Evolutionary conservation across 1,140 invertebrate genomes (phyloP), one percentile per base, ranked within the genome.

Genomic region (Frieseomelitta varia): DNA sequence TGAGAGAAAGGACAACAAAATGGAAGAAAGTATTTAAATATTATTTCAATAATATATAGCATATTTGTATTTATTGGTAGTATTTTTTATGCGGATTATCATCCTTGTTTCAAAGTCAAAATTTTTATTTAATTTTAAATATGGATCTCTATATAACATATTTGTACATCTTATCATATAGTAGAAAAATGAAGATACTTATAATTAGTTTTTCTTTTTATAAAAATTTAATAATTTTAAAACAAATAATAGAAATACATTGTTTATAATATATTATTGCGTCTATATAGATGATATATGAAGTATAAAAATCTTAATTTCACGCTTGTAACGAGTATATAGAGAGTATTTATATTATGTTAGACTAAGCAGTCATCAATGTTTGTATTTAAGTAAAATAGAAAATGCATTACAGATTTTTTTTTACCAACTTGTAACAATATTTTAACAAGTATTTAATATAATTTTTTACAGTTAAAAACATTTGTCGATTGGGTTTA

Each of bases 321-420:
- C 69, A 71, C 63, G 58, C 63, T 86, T 86, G 61, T 56, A 73
- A 71, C 56, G 68, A 56, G 47, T 63, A 27, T 73, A 30, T 85
- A 81, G 63, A 19, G 19, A 58, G 47, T 56, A 74, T 83, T 83
- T 78, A 67, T 73, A 87, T 61, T 58, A 39, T 78, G 58, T 27
- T 87, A 87, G 73, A 24, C 21, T 51, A n/a, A 24, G 68, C 34
- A n/a, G 17, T 69, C 1, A 34, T 51, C 15, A n/a, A 61, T 61
- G 51, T 80, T 61, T 71, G 19, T 63, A 27, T 72, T 72, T 81
- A 55, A 55, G 73, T 87, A 56, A 34, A 65, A 24, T 87, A 87
- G 68, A n/a, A 68, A 81, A 87, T 61, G 51, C 68, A 76, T 86
- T 51, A 85, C 74, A 39, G n/a, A 87, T 30, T n/a, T 65, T 19